Base-by-base conservation (phyloP, 1,140 invertebrate genomes). In the Heliconius hermathena region DNA sequence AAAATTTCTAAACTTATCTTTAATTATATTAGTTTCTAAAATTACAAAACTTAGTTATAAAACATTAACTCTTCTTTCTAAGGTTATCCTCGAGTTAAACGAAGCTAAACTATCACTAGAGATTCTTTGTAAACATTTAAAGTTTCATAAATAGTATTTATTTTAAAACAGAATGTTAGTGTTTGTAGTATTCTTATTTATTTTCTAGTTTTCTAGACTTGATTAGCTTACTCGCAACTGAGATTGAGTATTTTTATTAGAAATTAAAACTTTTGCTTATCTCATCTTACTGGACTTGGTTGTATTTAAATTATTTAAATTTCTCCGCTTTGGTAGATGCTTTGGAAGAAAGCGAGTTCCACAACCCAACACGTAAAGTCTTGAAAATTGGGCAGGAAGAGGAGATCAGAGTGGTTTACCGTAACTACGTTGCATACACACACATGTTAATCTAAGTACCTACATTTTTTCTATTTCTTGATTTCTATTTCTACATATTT, bases 101-200 rank as follows among this genome's bases (percentile, higher is more conserved):
- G 11, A 66, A 66, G 60, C 60, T 66, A 29, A 66, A 66, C 60
- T 66, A 66, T 66, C 22, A 66, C 60, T 66, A 66, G 22, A 66
- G 60, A 26, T 66, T 66, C 26, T 66, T 66, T 29, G 26, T 66
- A 66, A 26, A 66, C 60, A 16, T 66, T 66, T 16, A 66, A 66
- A 66, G 60, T n/a, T 66, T 66, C 26, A 66, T 66, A 66, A 66
- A 66, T 66, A 66, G 26, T 66, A 29, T 66, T 66, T 66, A 66
- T 66, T 66, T 66, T 66, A 26, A 29, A 66, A 29, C 60, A 29
- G 22, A 66, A 66, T 29, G 60, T 66, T 66, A 66, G 60, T 66
- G 26, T 66, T 29, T 29, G 60, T 29, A 5, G 60, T n/a, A 22
- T 60, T 60, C 26, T 66, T 66, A 66, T 66, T 66, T 66, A 66